Evolutionary conservation across 2,797 vertebrate species (phyloP).

Genomic region (Betta splendens): DNA sequence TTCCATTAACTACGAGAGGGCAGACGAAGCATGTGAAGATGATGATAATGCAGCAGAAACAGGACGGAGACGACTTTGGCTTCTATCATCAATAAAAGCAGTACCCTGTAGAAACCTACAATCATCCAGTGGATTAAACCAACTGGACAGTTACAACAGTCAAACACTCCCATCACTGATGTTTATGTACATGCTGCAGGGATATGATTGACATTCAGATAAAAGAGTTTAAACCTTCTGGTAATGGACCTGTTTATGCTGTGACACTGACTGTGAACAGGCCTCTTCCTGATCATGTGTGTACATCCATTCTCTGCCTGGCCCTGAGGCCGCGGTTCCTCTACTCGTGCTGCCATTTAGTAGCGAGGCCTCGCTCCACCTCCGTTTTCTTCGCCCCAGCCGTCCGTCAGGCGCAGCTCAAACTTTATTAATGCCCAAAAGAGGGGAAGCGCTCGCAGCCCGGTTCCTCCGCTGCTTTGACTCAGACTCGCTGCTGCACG

Average conservation of each 20-base stretch:
- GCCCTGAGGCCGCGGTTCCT: conserved; percentile 17
- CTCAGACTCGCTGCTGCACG: conserved; percentile 56
- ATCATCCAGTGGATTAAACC: too few relatives aligned
- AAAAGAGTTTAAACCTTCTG: neutral
- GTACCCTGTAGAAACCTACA: too few relatives aligned
- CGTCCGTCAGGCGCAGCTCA: conserved; percentile 52
- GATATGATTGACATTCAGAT: too few relatives aligned
- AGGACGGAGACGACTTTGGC: too few relatives aligned
- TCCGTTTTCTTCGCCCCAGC: conserved; percentile 27
- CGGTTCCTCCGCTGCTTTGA: conserved; percentile 51
- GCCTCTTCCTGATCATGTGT: conserved; percentile 13
- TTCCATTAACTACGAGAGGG: too few relatives aligned
- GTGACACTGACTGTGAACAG: neutral
- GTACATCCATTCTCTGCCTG: conserved; percentile 18
- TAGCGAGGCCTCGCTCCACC: conserved; percentile 49
- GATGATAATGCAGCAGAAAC: too few relatives aligned
- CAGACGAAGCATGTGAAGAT: too few relatives aligned
- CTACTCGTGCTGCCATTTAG: conserved; percentile 43
- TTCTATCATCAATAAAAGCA: too few relatives aligned
- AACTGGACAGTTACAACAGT: too few relatives aligned
- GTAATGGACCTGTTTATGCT: too few relatives aligned
- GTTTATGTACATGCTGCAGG: too few relatives aligned
- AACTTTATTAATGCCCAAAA: conserved; percentile 54
- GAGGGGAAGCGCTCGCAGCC: conserved; percentile 47
- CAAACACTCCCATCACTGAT: too few relatives aligned